Evolutionary conservation across 1,140 invertebrate genomes (phyloP).

Genomic region (Dreissena polymorpha): DNA sequence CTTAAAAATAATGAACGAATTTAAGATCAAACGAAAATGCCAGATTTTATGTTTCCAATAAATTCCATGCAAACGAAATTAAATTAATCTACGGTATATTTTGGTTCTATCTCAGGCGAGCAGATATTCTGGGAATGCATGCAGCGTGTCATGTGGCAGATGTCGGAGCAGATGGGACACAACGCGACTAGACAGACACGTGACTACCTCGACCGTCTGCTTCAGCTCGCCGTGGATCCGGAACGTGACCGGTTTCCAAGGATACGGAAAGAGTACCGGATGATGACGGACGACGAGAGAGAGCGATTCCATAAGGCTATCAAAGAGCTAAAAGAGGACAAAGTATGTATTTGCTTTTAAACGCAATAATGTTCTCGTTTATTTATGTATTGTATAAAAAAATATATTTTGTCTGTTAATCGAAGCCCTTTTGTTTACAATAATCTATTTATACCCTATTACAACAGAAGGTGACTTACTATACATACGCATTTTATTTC

Average conservation of each 20-base stretch:
- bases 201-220: conserved; percentile 34
- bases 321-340: conserved; percentile 74
- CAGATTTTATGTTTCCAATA: too few relatives aligned
- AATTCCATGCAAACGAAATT: too few relatives aligned
- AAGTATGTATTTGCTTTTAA: conserved; percentile 67
- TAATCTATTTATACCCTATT: too few relatives aligned
- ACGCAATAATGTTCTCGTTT: too few relatives aligned
- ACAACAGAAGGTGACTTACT: too few relatives aligned
- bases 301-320: conserved; percentile 74
- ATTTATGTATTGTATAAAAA: too few relatives aligned
- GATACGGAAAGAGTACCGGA: conserved; percentile 76
- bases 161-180: conserved; percentile 50
- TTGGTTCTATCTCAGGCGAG: conserved; percentile 27
- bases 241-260: conserved; percentile 31
- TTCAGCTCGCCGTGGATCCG: conserved; percentile 24
- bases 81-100: too few relatives aligned
- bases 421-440: too few relatives aligned
- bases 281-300: conserved; percentile 74
- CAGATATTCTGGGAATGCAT: conserved; percentile 56
- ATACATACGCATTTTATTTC: too few relatives aligned
- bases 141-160: conserved; percentile 55
- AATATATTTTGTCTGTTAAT: too few relatives aligned
- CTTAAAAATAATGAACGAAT: too few relatives aligned
- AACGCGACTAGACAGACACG: conserved; percentile 43
- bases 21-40: too few relatives aligned